Evolutionary conservation across 2,888 invertebrate genomes (phyloP).

Genomic region (Drosophila hamatofila): DNA sequence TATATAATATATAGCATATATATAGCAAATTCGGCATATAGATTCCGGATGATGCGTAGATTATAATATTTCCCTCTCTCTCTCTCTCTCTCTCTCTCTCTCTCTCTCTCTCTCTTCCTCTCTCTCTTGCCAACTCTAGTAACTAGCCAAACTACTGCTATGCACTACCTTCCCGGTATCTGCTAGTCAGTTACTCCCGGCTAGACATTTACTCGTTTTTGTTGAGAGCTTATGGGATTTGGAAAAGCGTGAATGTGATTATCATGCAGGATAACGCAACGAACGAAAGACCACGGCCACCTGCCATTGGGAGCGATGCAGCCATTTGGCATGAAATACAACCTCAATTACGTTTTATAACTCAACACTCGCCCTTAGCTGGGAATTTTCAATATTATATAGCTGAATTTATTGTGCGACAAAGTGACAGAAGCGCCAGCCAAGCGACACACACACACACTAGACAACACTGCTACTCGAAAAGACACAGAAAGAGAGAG

Average conservation of each 20-base stretch:
- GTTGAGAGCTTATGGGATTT: conserved; percentile 41
- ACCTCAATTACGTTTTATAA: conserved; percentile 69
- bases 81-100: too few relatives aligned
- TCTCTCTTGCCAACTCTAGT: too few relatives aligned
- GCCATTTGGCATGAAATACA: conserved; percentile 68
- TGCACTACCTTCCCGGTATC: background rate
- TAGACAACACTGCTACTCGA: conserved; percentile 3
- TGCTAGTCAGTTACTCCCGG: background rate
- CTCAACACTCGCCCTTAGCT: conserved; percentile 46
- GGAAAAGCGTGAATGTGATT: conserved; percentile 45
- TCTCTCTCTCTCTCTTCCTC: too few relatives aligned
- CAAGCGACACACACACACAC: conserved; percentile 11
- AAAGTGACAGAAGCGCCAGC: conserved; percentile 37
- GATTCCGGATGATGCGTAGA: too few relatives aligned
- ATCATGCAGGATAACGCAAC: conserved; percentile 24
- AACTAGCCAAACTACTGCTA: background rate
- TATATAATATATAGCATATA: too few relatives aligned
- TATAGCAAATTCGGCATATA: too few relatives aligned
- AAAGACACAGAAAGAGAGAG: background rate
- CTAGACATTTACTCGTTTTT: background rate
- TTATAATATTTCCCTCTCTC: too few relatives aligned
- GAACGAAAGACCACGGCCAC: conserved; percentile 27
- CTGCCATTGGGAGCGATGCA: conserved; percentile 40
- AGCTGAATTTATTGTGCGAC: conserved; percentile 53
- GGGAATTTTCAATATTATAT: conserved; percentile 62